phyloP scores from a whole-genome alignment of 2,888 invertebrate species.

The Oligia strigilis region DNA sequence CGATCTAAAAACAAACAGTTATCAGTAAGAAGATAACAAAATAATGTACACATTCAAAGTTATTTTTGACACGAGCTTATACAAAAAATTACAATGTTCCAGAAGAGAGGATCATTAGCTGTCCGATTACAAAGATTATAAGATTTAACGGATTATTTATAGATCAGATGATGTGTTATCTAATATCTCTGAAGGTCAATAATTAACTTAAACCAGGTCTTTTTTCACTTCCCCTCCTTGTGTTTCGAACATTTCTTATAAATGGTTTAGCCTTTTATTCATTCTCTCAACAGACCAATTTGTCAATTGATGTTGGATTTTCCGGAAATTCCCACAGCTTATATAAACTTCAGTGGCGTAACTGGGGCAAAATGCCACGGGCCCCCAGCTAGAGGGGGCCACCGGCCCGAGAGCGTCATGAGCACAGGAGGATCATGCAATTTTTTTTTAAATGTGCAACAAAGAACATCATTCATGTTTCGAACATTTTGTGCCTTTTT shows the following conservation, averaged over 20 bases:
- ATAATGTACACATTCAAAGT: conserved; percentile 14
- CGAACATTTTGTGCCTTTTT: too few species aligned
- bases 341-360: not conserved
- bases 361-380: too few species aligned
- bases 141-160: conserved; percentile 28
- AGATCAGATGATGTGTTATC: not conserved
- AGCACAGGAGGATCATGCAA: too few species aligned
- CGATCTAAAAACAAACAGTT: not conserved
- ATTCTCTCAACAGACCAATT: not conserved
- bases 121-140: conserved; percentile 23
- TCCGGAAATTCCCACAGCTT: not conserved
- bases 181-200: conserved; percentile 1
- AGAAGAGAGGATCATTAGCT: conserved; percentile 8
- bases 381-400: too few species aligned
- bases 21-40: conserved; percentile 4
- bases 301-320: not conserved
- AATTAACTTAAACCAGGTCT: not conserved
- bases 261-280: not conserved
- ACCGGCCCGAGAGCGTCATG: too few species aligned
- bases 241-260: not conserved
- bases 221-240: not conserved
- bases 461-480: too few species aligned
- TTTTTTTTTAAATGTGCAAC: too few species aligned
- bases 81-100: not conserved
- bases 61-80: not conserved